These are phyloP conservation scores for Pheosia gnoma DNA, from an alignment of 2,888 invertebrate genomes.

Conservation along the genomic window DNA sequence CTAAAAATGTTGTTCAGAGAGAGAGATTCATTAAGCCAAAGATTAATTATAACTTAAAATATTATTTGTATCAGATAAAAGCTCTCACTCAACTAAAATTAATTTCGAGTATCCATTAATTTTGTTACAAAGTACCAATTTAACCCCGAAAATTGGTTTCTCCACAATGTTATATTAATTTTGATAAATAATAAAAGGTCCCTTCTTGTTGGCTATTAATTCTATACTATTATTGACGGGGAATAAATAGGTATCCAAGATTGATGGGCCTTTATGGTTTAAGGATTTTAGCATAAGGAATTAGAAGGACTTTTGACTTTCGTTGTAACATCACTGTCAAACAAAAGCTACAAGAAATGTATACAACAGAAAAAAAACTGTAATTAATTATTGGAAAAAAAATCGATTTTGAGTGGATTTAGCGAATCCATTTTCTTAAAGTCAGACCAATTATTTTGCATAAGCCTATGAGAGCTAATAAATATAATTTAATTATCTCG, in stretches of 20 bases:
- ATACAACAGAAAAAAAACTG: background rate
- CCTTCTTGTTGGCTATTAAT: constrained; percentile 32
- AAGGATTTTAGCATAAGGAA: background rate
- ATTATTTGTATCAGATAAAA: constrained; percentile 24
- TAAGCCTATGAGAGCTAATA: too few relatives aligned
- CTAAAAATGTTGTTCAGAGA: background rate
- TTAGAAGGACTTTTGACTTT: background rate
- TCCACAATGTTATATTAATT: constrained; percentile 33
- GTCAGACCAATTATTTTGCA: too few relatives aligned
- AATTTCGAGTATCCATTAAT: constrained; percentile 42
- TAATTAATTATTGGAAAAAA: background rate
- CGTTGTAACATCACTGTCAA: too few relatives aligned
- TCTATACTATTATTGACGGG: constrained; percentile 22
- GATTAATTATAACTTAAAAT: constrained; percentile 22
- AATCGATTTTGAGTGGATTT: background rate
- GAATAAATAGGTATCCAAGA: constrained; percentile 2
- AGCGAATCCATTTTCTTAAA: too few relatives aligned
- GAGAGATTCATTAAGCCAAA: constrained; percentile 7
- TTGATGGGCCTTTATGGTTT: constrained; percentile 1
- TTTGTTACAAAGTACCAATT: constrained; percentile 35
- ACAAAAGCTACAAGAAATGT: background rate
- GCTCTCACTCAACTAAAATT: constrained; percentile 31
- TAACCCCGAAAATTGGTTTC: constrained; percentile 36
- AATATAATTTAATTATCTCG: too few relatives aligned
- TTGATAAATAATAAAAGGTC: constrained; percentile 35